Evolutionary conservation across 2,797 vertebrate species (phyloP).

Genomic region (Hydrocynus forskahlii): DNA sequence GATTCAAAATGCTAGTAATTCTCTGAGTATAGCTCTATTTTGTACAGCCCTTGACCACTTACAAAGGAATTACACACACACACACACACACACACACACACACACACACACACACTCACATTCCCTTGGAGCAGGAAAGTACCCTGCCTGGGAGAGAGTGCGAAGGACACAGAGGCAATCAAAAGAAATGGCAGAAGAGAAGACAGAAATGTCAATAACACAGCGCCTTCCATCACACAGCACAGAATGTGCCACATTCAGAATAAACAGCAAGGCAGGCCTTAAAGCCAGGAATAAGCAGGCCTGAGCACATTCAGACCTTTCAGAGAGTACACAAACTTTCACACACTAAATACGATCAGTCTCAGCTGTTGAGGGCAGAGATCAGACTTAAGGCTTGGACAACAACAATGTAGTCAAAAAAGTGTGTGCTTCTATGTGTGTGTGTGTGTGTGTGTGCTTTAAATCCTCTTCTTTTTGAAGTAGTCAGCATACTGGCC

Average conservation of each 20-base stretch:
- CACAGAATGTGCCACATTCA: conserved; percentile 38
- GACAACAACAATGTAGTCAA: conserved; percentile 71
- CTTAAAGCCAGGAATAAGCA: conserved; percentile 30
- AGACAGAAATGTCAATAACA: conserved; percentile 51
- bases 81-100: conserved; percentile 24
- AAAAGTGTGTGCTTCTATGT: conserved; percentile 57
- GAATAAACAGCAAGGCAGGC: conserved; percentile 41
- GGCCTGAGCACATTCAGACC: conserved; percentile 38
- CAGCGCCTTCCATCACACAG: conserved; percentile 42
- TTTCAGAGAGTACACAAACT: conserved; percentile 14
- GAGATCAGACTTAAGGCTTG: conserved; percentile 79
- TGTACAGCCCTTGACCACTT: conserved; percentile 55
- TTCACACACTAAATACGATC: conserved; percentile 29
- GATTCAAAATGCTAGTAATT: conserved; percentile 20
- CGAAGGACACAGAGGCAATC: conserved; percentile 54
- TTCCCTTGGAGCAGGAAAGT: conserved; percentile 51
- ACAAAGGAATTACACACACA: conserved; percentile 31
- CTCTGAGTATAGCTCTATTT: conserved; percentile 48
- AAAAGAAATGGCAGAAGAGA: conserved; percentile 53
- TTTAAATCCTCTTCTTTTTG: conserved; percentile 93
- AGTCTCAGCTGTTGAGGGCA: conserved; percentile 38
- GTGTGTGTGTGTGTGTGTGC: conserved; percentile 44
- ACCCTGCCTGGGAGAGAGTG: conserved; percentile 54
- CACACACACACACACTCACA: conserved; percentile 24
- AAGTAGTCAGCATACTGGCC: conserved; percentile 87